phyloP scores from a whole-genome alignment of 2,797 vertebrate genomes.

The Carapus acus region DNA sequence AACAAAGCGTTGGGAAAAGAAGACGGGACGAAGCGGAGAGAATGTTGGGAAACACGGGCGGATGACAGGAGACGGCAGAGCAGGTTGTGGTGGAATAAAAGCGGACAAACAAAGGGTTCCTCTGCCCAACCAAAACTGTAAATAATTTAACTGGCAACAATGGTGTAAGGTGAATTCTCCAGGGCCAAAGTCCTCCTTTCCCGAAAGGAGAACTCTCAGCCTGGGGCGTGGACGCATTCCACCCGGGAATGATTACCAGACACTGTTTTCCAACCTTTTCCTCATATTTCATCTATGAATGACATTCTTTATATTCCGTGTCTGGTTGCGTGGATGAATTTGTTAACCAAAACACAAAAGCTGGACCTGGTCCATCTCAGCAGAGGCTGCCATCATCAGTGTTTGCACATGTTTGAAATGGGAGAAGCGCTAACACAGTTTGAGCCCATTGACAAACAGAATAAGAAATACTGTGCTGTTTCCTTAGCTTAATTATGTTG shows the following conservation, averaged over 20 bases:
- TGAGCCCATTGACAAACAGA: too few relatives aligned
- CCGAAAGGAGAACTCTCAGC: background rate
- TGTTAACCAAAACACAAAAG: too few relatives aligned
- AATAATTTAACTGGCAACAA: conserved; percentile 23
- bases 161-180: conserved; percentile 7
- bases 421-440: too few relatives aligned
- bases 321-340: too few relatives aligned
- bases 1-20: background rate
- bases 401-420: too few relatives aligned
- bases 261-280: too few relatives aligned
- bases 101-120: background rate
- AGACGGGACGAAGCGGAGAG: background rate
- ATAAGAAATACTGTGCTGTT: too few relatives aligned
- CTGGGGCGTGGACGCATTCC: background rate
- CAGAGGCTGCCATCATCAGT: too few relatives aligned
- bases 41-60: background rate
- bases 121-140: conserved; percentile 4
- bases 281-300: too few relatives aligned
- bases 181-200: background rate
- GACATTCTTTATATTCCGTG: too few relatives aligned
- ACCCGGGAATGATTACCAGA: background rate
- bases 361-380: too few relatives aligned
- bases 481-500: too few relatives aligned
- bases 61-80: background rate
- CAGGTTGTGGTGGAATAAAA: background rate